phyloP scores from a whole-genome alignment of 2,888 invertebrate genomes.

The Euzetes globulus region DNA sequence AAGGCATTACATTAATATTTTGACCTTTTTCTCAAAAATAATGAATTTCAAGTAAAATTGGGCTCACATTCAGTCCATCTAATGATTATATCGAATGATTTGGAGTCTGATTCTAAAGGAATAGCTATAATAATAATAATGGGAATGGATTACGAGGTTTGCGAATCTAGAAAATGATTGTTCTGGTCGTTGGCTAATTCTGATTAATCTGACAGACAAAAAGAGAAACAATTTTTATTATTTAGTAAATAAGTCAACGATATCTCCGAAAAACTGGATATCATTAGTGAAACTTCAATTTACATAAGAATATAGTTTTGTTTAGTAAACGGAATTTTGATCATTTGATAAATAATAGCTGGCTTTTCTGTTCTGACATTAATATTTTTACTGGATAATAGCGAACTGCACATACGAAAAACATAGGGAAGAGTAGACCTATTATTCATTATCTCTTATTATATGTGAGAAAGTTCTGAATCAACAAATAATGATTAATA shows the following conservation, averaged over 20 bases:
- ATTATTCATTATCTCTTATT: slow-evolving; percentile 15
- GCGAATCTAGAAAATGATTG: not conserved
- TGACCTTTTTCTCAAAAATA: not conserved
- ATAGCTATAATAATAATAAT: not conserved
- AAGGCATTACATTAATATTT: not conserved
- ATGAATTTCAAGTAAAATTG: not conserved
- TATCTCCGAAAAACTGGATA: not conserved
- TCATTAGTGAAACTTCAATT: slow-evolving; percentile 2
- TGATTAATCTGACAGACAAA: not conserved
- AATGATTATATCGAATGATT: slow-evolving; percentile 6
- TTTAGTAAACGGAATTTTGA: not conserved
- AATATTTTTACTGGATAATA: not conserved
- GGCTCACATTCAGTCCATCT: not conserved
- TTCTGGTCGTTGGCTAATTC: not conserved
- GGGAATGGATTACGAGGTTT: not conserved
- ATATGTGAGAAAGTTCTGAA: slow-evolving; percentile 1
- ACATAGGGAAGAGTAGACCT: not conserved
- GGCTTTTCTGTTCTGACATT: slow-evolving; percentile 14
- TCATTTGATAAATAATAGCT: slow-evolving; percentile 19
- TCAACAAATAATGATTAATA: slow-evolving; percentile 17
- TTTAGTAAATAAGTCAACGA: slow-evolving; percentile 12
- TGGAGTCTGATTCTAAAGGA: not conserved
- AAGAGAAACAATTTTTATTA: not conserved
- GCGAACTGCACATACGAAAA: not conserved
- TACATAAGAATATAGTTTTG: slow-evolving; percentile 10